phyloP scores from a whole-genome alignment of 1,140 invertebrate genomes.

The Euura saliciscinereae region DNA sequence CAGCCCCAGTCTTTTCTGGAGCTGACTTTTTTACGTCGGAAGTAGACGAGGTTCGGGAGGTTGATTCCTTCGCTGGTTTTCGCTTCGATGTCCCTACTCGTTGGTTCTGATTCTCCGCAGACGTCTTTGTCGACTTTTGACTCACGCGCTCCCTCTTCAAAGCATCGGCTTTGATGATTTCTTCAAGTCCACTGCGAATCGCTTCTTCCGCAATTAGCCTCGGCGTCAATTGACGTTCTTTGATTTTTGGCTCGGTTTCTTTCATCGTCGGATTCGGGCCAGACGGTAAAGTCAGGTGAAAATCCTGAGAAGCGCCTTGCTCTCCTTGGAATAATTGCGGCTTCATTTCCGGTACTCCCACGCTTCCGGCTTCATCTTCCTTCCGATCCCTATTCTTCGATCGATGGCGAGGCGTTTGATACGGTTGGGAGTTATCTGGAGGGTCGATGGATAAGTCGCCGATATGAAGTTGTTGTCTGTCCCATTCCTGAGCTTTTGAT shows the following conservation, averaged over 20 bases:
- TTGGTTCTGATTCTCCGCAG: background rate
- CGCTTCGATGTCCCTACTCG: background rate
- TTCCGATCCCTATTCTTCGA: conserved; percentile 8
- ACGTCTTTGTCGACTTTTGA: background rate
- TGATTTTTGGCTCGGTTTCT: background rate
- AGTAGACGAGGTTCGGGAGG: background rate
- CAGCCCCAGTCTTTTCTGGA: background rate
- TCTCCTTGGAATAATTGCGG: conserved; percentile 45
- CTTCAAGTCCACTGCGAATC: conserved; percentile 3
- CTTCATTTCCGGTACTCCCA: conserved; percentile 39
- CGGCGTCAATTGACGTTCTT: background rate
- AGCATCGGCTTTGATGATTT: background rate
- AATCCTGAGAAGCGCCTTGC: conserved; percentile 12
- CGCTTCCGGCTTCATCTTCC: background rate
- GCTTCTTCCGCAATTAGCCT: background rate
- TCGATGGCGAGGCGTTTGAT: conserved; percentile 45
- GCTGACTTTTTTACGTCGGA: background rate
- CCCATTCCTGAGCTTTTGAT: conserved; percentile 21
- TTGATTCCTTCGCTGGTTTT: background rate
- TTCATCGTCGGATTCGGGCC: background rate
- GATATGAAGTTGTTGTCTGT: conserved; percentile 46
- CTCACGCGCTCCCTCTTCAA: background rate
- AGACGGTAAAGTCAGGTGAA: background rate
- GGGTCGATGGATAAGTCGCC: conserved; percentile 55
- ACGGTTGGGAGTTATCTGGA: conserved; percentile 45